Percentiles rank a stretch among this genome's conserved stretches.
phyloP scores from a whole-genome alignment of 2,797 vertebrate species.

The Notamacropus eugenii region DNA sequence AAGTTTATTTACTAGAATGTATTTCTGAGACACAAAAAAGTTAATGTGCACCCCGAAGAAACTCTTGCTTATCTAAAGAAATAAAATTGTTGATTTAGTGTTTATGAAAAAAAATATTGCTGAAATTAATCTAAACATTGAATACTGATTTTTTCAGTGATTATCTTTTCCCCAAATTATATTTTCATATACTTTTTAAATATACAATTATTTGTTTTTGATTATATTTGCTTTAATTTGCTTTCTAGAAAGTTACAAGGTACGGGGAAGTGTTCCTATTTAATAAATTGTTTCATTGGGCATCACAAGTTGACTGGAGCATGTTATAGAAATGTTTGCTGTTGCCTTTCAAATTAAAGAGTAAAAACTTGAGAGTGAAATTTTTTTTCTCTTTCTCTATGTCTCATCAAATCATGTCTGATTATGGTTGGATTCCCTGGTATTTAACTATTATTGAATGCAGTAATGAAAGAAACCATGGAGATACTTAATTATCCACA shows the following conservation, averaged over 20 bases:
- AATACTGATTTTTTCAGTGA: not conserved
- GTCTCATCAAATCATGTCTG: constrained; percentile 85
- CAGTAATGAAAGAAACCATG: constrained; percentile 86
- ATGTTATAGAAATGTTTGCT: constrained; percentile 67
- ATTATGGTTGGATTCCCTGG: constrained; percentile 84
- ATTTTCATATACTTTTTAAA: constrained; percentile 30
- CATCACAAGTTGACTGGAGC: constrained; percentile 44
- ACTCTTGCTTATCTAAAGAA: not conserved
- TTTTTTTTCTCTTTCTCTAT: constrained; percentile 73
- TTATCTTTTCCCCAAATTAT: not conserved
- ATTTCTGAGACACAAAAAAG: not conserved
- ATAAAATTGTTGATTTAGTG: not conserved
- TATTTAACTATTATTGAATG: constrained; percentile 88
- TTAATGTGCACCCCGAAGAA: not conserved
- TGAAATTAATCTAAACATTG: not conserved
- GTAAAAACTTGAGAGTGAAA: constrained; percentile 65
- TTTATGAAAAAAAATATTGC: not conserved
- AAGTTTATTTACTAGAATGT: not conserved
- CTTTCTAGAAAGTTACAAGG: constrained; percentile 38
- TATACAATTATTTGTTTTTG: not conserved
- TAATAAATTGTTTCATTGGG: constrained; percentile 61
- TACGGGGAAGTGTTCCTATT: constrained; percentile 56
- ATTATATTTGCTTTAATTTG: constrained; percentile 35
- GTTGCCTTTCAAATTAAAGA: constrained; percentile 75
- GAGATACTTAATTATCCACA: constrained; percentile 88